Percentiles rank a stretch among this genome's conserved stretches.
Evolutionary conservation across 2,797 vertebrate genomes (phyloP).

Genomic region (Sylvia borin): DNA sequence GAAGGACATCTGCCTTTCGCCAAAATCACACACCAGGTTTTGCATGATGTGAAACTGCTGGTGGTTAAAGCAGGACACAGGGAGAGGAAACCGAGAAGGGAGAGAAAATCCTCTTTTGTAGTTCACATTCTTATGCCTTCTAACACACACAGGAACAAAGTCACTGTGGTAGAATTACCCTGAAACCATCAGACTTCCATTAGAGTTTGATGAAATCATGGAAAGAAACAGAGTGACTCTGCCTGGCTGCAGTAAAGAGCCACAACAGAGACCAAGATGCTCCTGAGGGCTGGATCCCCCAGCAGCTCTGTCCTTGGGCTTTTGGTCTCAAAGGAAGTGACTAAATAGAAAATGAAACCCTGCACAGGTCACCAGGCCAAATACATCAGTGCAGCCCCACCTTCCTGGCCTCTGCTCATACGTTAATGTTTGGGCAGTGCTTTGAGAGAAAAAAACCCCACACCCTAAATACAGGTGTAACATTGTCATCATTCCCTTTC

Average conservation of each 20-base stretch:
- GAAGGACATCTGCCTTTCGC: not conserved
- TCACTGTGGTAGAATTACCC: not conserved
- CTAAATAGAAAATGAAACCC: not conserved
- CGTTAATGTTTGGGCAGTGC: not conserved
- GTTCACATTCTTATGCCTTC: not conserved
- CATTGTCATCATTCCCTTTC: not conserved
- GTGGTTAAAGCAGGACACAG: not conserved
- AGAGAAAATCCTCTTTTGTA: not conserved
- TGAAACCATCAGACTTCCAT: not conserved
- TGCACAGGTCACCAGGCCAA: not conserved
- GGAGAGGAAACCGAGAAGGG: rapidly evolving
- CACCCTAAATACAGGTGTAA: not conserved
- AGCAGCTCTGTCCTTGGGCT: rapidly evolving
- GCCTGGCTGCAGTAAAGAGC: not conserved
- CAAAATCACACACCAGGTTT: not conserved
- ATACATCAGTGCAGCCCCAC: not conserved
- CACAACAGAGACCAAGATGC: not conserved
- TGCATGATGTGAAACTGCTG: not conserved
- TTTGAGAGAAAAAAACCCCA: not conserved
- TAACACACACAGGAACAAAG: not conserved
- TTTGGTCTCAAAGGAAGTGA: not conserved
- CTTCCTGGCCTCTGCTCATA: not conserved
- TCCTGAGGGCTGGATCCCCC: not conserved
- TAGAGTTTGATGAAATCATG: not conserved
- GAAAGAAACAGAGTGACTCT: not conserved